Conservation (phyloP, 2,797 vertebrate species). For the Melanotaenia parkinsoni region DNA sequence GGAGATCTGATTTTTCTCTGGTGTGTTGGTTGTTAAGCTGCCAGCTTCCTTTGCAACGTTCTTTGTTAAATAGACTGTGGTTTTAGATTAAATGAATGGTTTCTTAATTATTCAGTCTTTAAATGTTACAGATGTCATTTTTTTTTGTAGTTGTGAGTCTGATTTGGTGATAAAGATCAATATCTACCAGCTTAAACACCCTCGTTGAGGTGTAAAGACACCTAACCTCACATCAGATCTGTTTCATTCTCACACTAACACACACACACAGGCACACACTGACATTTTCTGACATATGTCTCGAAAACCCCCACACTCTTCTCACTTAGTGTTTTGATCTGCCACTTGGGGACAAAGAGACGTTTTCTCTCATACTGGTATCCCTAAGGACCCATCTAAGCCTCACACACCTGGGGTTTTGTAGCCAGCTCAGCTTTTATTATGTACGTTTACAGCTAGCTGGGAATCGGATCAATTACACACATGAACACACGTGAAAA, state of each 20-base stretch:
- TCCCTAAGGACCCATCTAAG: constrained; percentile 57
- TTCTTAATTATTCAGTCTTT: background rate
- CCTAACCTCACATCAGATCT: constrained; percentile 33
- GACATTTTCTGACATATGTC: constrained; percentile 35
- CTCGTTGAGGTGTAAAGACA: constrained; percentile 3
- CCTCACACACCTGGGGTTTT: constrained; percentile 65
- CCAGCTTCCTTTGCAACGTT: background rate
- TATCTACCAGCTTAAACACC: constrained; percentile 24
- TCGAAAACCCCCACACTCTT: constrained; percentile 21
- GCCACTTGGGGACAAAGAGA: constrained; percentile 47
- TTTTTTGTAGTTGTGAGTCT: background rate
- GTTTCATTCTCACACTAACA: constrained; percentile 47
- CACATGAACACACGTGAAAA: constrained; percentile 24
- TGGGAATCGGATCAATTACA: constrained; percentile 58
- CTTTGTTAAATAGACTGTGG: background rate
- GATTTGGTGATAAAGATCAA: background rate
- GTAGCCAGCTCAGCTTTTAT: constrained; percentile 58
- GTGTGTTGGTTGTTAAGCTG: background rate
- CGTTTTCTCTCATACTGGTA: constrained; percentile 17
- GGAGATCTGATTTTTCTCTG: background rate
- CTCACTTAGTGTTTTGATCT: constrained; percentile 48
- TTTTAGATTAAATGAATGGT: background rate
- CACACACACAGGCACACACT: constrained; percentile 7
- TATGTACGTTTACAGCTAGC: constrained; percentile 55
- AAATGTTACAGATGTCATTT: background rate